phyloP scores from a whole-genome alignment of 2,113 vertebrate genomes.

The Zootoca vivipara region DNA sequence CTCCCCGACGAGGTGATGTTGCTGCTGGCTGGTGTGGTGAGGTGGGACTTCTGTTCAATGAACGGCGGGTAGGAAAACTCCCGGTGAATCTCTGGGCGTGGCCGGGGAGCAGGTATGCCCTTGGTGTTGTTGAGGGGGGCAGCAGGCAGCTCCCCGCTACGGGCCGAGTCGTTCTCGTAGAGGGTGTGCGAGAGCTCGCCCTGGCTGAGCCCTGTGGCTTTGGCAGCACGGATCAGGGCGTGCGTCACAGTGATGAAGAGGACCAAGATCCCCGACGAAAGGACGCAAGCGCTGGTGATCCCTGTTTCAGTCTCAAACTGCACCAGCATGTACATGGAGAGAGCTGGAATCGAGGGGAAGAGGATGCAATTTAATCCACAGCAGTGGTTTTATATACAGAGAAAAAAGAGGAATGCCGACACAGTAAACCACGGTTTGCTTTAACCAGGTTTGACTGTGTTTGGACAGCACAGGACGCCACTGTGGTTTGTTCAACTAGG shows the following conservation, averaged over 20 bases:
- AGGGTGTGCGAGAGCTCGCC: constrained; percentile 66
- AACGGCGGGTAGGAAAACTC: constrained; percentile 74
- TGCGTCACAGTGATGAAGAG: constrained; percentile 79
- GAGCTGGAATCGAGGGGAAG: constrained; percentile 60
- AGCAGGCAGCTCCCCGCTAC: constrained; percentile 28
- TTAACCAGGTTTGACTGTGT: too few relatives aligned
- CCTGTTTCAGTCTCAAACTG: constrained; percentile 84
- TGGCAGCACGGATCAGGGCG: constrained; percentile 75
- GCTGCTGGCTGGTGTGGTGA: constrained; percentile 57
- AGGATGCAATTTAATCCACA: background rate
- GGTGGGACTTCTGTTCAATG: constrained; percentile 59
- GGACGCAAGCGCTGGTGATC: constrained; percentile 81
- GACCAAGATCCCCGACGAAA: constrained; percentile 81
- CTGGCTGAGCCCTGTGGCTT: constrained; percentile 39
- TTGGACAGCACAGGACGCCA: too few relatives aligned
- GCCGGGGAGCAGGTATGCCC: constrained; percentile 45
- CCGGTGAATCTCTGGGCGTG: constrained; percentile 75
- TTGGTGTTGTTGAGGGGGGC: constrained; percentile 71
- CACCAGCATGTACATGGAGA: constrained; percentile 88
- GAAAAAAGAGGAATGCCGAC: too few relatives aligned
- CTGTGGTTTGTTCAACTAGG: too few relatives aligned
- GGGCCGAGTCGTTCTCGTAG: constrained; percentile 79
- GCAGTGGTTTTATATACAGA: background rate
- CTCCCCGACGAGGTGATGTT: constrained; percentile 53
- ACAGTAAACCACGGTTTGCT: too few relatives aligned